A percentile compares a stretch with the other conserved stretches of the same genome.
Conservation (phyloP, 2,888 invertebrate species). For the Oegoconia quadripuncta region DNA sequence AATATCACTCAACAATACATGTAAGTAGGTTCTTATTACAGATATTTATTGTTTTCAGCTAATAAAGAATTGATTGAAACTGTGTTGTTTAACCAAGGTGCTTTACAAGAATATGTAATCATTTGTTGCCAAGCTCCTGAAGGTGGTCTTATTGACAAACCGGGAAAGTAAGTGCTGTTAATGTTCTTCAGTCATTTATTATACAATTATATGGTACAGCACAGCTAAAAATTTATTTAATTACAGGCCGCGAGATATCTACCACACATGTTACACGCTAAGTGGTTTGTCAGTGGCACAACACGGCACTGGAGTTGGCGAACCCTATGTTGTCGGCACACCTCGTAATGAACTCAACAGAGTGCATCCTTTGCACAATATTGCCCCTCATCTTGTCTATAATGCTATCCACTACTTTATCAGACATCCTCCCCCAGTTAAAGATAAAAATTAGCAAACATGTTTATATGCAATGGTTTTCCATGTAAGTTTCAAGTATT, state of each 20-base stretch:
- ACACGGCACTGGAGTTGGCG: slow-evolving; percentile 75
- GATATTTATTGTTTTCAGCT: slow-evolving; percentile 47
- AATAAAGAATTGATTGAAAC: slow-evolving; percentile 70
- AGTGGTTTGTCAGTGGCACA: slow-evolving; percentile 97
- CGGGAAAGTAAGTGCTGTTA: slow-evolving; percentile 87
- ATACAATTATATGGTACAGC: too few relatives aligned
- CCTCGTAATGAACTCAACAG: slow-evolving; percentile 84
- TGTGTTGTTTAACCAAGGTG: slow-evolving; percentile 89
- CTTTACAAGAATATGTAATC: slow-evolving; percentile 96
- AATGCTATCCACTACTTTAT: slow-evolving; percentile 74
- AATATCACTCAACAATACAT: too few relatives aligned
- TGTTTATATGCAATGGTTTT: too few relatives aligned
- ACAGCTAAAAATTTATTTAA: too few relatives aligned
- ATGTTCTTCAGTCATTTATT: neutral
- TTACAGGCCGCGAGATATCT: slow-evolving; percentile 89
- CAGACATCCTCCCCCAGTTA: slow-evolving; percentile 65
- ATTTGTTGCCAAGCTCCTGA: slow-evolving; percentile 92
- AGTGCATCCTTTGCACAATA: slow-evolving; percentile 91
- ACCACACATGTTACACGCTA: slow-evolving; percentile 98
- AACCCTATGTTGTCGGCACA: slow-evolving; percentile 81
- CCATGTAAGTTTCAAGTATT: too few relatives aligned
- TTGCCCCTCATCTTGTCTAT: slow-evolving; percentile 82
- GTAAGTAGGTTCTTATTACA: too few relatives aligned
- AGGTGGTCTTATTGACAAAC: slow-evolving; percentile 98
- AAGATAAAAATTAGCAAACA: slow-evolving; percentile 50